Base-by-base conservation (phyloP, 1,140 invertebrate genomes). In the Steinernema feltiae region DNA sequence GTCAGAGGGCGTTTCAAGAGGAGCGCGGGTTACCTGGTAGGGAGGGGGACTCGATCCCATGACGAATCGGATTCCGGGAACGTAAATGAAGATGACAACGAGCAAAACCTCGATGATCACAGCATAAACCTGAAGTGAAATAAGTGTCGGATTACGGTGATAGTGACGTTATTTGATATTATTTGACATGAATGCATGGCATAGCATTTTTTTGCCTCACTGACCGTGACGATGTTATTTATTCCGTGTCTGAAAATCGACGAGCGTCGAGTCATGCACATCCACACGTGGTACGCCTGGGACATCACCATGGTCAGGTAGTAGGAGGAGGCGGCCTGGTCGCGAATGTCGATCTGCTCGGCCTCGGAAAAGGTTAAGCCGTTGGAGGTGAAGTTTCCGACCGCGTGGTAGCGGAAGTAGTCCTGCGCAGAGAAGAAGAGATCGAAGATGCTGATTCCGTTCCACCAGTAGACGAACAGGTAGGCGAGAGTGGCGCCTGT, bases 221-320 rank as follows among this genome's bases (percentile, higher is more conserved):
- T n/a, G n/a, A n/a, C n/a, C n/a, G n/a, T n/a, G n/a, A 74, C 76
- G 53, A 77, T 77, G 30, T 78, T 78, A 21, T 71, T 76, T 29
- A 78, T 75, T 41, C 77, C 77, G 32, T 78, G 77, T 17, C 24
- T 53, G 75, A 78, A 78, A 30, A 78, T 71, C 1, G 77, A 78
- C 12, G 76, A 69, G 32, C 77, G 75, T 27, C 77, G 75, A 7
- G 77, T 78, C 70, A 77, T 30, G 71, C 77, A 78, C 77, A 78
- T 78, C 77, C 77, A 78, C 35, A 78, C 46, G 53, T 78, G 77
- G 71, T 75, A 77, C 29, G 75, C 77, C 30, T 78, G n/a, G 77
- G 31, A 29, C 31, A 78, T 71, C 18, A 78, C 77, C 24, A 78
- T 70, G 31, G 77, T 76, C 21, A 78, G 71, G 72, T 78, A 75